Base-by-base conservation (phyloP, 2,888 invertebrate genomes). In the Hirtodrosophila cameraria region DNA sequence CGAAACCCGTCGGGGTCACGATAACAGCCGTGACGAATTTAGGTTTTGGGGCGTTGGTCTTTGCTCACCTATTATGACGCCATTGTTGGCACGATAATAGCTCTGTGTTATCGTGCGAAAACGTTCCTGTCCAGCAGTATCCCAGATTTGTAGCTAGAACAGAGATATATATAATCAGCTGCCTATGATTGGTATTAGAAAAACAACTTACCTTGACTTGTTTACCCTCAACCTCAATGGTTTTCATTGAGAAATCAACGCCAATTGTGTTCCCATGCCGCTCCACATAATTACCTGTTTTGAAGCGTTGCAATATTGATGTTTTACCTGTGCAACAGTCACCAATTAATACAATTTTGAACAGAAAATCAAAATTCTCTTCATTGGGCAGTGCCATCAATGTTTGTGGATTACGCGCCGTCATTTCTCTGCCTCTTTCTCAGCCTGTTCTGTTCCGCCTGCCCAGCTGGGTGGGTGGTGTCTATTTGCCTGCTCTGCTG, bases 221-320 rank as follows among this genome's bases (percentile, higher is more conserved):
- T 91, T 98, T 98, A 48, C 96, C 97, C 90, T 98, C 98, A 41
- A 98, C 95, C 75, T 95, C 93, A 31, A 99, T 94, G 49, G 98
- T 98, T 94, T 98, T 98, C 98, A 98, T 99, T 64, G 98, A 98
- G 92, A 99, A 99, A 92, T 99, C 98, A 54, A 99, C 98, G 69
- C 98, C 98, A 89, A 99, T 99, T 41, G 99, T 99, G 90, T 97
- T 98, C 59, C 97, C 97, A 92, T 98, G 97, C 75, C 96, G 93
- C 92, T 99, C 98, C 74, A 97, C 95, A 89, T 97, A 99, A 82
- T 97, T 97, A 61, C 98, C 99, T 64, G 97, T 97, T 91, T 97
- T 97, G 91, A 99, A 96, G 79, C 98, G 94, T 91, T 98, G 98
- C 60, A 99, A 97, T 75, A 99, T 96, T 93, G 95, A 98, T 65